A percentile compares a stretch with the other conserved stretches of the same genome.
phyloP scores from a whole-genome alignment of 2,797 vertebrate species.

The Rhinophrynus dorsalis region DNA sequence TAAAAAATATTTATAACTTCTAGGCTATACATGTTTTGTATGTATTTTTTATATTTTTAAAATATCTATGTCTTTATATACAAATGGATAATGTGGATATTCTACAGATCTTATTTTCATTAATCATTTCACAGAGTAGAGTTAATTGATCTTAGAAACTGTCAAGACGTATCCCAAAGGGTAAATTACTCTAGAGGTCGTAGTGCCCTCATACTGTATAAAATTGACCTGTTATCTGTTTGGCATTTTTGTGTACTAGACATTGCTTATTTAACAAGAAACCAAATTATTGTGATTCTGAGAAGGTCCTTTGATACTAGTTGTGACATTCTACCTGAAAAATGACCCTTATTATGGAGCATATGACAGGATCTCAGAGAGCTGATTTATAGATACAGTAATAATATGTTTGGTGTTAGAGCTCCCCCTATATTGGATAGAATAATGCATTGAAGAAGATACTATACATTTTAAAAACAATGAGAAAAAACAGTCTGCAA shows the following conservation, averaged over 20 bases:
- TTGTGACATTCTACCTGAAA: constrained; percentile 99
- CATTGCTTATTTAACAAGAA: constrained; percentile 99
- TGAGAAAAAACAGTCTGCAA: constrained; percentile 42
- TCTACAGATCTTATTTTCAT: constrained; percentile 83
- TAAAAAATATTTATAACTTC: no score
- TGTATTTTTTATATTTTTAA: no score
- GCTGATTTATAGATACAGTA: constrained; percentile 97
- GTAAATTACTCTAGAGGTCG: constrained; percentile 98
- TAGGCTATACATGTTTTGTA: no score
- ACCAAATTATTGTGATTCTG: constrained; percentile 98
- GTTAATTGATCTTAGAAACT: constrained; percentile 96
- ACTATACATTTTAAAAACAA: constrained; percentile 64
- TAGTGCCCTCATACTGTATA: constrained; percentile 91
- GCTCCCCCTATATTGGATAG: constrained; percentile 70
- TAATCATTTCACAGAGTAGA: constrained; percentile 92
- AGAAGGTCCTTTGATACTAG: constrained; percentile 98
- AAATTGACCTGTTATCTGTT: constrained; percentile 99
- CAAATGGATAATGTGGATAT: constrained; percentile 64
- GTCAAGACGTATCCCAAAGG: constrained; percentile 90
- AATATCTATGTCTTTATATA: constrained; percentile 56
- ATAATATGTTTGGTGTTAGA: constrained; percentile 79
- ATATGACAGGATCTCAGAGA: constrained; percentile 97
- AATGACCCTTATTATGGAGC: constrained; percentile 99
- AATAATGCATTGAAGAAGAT: constrained; percentile 63
- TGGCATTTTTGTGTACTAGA: constrained; percentile 98